Evolutionary conservation across 2,113 vertebrate species (phyloP).

Genomic region (Prunella fulvescens): DNA sequence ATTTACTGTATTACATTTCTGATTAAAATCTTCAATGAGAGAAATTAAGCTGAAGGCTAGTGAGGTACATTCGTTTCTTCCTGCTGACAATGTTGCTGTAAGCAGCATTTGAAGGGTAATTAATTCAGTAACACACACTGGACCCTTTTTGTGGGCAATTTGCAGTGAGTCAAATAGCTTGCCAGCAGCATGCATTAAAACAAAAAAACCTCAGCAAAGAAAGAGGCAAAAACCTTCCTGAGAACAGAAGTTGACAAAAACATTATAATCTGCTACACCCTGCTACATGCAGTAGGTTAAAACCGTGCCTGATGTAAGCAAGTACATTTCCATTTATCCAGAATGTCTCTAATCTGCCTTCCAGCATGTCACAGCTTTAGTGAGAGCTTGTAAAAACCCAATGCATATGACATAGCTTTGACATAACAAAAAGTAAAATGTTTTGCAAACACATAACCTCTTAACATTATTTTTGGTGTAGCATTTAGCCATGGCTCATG

Average conservation of each 20-base stretch:
- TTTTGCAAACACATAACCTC: neutral
- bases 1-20: constrained; percentile 68
- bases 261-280: neutral
- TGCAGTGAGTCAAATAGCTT: constrained; percentile 15
- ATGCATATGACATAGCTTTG: neutral
- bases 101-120: constrained; percentile 63
- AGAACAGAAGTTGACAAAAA: constrained; percentile 26
- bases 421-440: neutral
- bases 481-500: neutral
- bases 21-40: constrained; percentile 69
- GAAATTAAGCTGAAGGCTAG: constrained; percentile 56
- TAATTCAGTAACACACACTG: constrained; percentile 58
- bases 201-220: neutral
- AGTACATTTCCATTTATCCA: neutral
- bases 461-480: neutral
- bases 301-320: neutral
- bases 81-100: constrained; percentile 49
- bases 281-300: neutral
- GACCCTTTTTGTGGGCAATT: constrained; percentile 20
- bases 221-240: constrained; percentile 9
- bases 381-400: neutral
- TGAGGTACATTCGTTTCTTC: constrained; percentile 54
- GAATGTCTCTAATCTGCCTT: neutral
- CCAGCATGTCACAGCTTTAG: neutral
- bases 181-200: constrained; percentile 22